Evolutionary conservation across 2,113 vertebrate genomes (phyloP).

Genomic region (Dasypus novemcinctus): DNA sequence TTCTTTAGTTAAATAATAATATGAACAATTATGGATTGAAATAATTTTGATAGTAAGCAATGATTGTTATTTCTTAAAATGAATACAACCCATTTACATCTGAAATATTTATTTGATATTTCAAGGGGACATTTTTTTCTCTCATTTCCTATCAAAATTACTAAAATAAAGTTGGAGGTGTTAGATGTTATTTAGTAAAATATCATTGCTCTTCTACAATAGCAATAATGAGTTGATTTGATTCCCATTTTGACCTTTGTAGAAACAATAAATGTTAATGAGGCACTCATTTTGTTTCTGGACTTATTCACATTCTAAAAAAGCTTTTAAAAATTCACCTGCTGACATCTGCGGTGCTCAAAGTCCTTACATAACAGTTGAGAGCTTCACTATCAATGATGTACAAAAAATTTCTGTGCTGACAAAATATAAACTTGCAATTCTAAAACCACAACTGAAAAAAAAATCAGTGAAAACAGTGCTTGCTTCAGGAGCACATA

Average conservation of each 20-base stretch:
- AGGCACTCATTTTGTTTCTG: background rate
- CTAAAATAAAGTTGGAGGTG: background rate
- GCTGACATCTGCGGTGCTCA: background rate
- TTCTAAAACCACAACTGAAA: background rate
- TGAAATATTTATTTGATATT: background rate
- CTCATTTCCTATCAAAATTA: background rate
- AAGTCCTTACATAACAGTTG: background rate
- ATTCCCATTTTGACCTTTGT: background rate
- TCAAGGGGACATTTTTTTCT: background rate
- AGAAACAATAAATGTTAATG: slow-evolving; percentile 34
- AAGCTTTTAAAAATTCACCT: background rate
- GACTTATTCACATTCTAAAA: background rate
- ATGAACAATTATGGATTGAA: background rate
- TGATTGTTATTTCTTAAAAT: background rate
- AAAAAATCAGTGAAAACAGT: background rate
- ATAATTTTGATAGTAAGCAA: background rate
- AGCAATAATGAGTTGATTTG: background rate
- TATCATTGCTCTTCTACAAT: background rate
- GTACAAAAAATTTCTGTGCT: background rate
- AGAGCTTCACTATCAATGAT: background rate
- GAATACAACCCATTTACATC: background rate
- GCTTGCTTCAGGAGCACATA: too few relatives aligned
- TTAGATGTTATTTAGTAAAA: background rate
- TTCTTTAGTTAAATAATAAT: background rate
- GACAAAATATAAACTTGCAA: background rate